These are phyloP conservation scores for Phataginus tetradactyla DNA, from an alignment of 2,797 vertebrate species.

Conservation along the genomic window DNA sequence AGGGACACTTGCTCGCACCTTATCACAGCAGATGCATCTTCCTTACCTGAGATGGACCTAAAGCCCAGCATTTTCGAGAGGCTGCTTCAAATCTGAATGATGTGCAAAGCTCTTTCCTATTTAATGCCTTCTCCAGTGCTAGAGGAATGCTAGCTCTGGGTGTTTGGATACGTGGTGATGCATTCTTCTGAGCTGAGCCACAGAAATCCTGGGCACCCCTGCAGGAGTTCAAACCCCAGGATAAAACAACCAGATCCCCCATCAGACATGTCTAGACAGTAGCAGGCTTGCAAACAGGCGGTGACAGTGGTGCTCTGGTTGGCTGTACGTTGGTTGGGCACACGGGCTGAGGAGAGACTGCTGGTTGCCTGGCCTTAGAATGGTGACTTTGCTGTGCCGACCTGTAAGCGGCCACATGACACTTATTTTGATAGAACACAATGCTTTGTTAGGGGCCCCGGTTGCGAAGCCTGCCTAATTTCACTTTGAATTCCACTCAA, in stretches of 20 bases:
- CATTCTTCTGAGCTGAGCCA: background rate
- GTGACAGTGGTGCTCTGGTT: background rate
- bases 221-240: too few relatives aligned
- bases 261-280: background rate
- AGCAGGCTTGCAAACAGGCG: fast-evolving
- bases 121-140: fast-evolving
- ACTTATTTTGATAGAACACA: background rate
- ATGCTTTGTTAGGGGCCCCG: fast-evolving
- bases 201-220: background rate
- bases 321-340: background rate
- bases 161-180: fast-evolving
- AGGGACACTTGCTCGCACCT: fast-evolving
- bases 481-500: background rate
- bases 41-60: too few relatives aligned
- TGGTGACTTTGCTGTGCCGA: fast-evolving
- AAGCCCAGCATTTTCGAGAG: fast-evolving
- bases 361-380: background rate
- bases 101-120: background rate
- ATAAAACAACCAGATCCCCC: background rate
- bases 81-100: background rate
- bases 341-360: background rate
- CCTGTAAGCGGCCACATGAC: too few relatives aligned
- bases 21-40: too few relatives aligned
- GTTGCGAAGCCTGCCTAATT: background rate
- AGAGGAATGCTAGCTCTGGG: fast-evolving